A percentile compares a stretch with the other conserved stretches of the same genome.
Evolutionary conservation across 2,797 vertebrate species (phyloP).

Genomic region (Melanotaenia nigrans): DNA sequence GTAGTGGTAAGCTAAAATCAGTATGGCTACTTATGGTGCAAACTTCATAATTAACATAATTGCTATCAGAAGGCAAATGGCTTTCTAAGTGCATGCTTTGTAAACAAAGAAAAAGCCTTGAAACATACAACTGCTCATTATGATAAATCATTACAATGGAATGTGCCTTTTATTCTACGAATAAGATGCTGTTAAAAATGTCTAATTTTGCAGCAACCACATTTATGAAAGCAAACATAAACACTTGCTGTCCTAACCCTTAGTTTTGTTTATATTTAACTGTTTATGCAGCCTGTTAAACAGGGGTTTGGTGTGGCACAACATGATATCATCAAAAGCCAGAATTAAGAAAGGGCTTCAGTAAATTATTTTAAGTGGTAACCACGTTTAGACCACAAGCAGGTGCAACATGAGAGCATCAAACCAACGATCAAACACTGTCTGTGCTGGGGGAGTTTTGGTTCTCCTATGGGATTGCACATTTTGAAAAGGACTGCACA

Average conservation of each 20-base stretch:
- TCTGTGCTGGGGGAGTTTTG: constrained; percentile 44
- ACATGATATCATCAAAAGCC: constrained; percentile 49
- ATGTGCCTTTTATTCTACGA: constrained; percentile 15
- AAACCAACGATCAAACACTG: constrained; percentile 44
- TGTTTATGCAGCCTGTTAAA: constrained; percentile 2
- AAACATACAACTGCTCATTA: constrained; percentile 26
- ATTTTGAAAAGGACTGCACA: constrained; percentile 54
- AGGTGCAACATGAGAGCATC: constrained; percentile 54
- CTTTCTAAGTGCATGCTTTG: constrained; percentile 42
- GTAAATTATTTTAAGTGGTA: constrained; percentile 56
- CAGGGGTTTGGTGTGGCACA: not conserved
- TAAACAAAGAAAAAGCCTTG: constrained; percentile 31
- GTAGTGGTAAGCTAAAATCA: constrained; percentile 2
- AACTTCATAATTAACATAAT: constrained; percentile 48
- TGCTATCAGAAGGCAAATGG: constrained; percentile 29
- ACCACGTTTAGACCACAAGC: constrained; percentile 28
- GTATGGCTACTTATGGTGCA: constrained; percentile 33
- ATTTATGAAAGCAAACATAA: constrained; percentile 2
- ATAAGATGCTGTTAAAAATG: not conserved
- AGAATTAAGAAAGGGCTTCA: constrained; percentile 37
- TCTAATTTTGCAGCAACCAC: constrained; percentile 8
- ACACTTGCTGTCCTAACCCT: not conserved
- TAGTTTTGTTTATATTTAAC: not conserved
- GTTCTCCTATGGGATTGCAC: constrained; percentile 23
- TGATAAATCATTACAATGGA: constrained; percentile 23